Evolutionary conservation across 2,797 vertebrate genomes (phyloP).

Genomic region (Macropus fuliginosus): DNA sequence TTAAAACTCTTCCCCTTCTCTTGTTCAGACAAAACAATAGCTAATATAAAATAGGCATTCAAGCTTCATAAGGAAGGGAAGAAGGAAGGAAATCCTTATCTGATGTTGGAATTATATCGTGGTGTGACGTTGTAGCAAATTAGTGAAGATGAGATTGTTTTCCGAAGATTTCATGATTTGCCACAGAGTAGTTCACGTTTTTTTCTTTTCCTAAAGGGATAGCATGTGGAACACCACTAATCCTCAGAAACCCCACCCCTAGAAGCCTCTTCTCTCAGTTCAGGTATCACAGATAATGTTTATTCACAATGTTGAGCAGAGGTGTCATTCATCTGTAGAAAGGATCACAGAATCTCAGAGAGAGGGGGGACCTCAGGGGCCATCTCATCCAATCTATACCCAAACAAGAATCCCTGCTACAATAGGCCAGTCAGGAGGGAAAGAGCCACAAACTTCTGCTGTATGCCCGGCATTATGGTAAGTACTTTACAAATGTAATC

Average conservation of each 20-base stretch:
- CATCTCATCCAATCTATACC: background rate
- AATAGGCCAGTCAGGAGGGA: background rate
- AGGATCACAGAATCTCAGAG: background rate
- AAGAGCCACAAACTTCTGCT: background rate
- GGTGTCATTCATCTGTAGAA: background rate
- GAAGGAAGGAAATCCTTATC: background rate
- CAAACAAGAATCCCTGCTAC: background rate
- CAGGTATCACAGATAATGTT: background rate
- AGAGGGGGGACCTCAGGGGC: background rate
- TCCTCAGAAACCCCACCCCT: background rate
- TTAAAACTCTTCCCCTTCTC: constrained; percentile 47
- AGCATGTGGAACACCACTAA: background rate
- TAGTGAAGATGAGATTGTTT: background rate
- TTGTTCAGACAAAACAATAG: constrained; percentile 8
- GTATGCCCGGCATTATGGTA: background rate
- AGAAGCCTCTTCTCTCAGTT: background rate
- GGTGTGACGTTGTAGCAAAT: background rate
- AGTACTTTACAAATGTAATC: background rate
- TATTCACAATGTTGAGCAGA: background rate
- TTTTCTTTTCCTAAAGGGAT: background rate
- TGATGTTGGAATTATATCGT: background rate
- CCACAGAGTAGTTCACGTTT: background rate
- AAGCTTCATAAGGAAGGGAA: constrained; percentile 32
- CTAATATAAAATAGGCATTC: constrained; percentile 46
- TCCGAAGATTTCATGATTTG: background rate